phyloP scores from a whole-genome alignment of 1,140 invertebrate species.

The Steinernema khuongi region DNA sequence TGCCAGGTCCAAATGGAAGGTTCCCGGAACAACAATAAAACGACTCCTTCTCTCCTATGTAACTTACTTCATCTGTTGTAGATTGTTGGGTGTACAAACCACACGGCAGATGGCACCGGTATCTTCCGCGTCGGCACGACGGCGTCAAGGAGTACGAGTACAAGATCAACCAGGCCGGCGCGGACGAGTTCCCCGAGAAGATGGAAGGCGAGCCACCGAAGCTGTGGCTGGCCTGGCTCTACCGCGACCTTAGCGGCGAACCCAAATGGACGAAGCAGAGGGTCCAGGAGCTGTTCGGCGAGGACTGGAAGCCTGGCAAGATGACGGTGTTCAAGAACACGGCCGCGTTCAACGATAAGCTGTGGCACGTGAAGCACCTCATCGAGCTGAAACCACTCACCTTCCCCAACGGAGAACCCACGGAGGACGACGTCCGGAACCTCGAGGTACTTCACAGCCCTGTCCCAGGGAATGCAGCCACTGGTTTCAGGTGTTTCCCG shows the following conservation, averaged over 20 bases:
- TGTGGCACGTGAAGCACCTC: slow-evolving; percentile 56
- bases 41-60: not conserved
- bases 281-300: slow-evolving; percentile 47
- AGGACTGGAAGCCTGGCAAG: slow-evolving; percentile 41
- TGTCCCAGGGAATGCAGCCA: not conserved
- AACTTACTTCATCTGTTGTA: slow-evolving; percentile 4
- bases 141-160: slow-evolving; percentile 41
- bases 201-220: slow-evolving; percentile 47
- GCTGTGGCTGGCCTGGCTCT: slow-evolving; percentile 54
- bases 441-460: slow-evolving; percentile 24
- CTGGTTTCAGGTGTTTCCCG: slow-evolving; percentile 33
- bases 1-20: not conserved
- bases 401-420: slow-evolving; percentile 56
- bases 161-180: slow-evolving; percentile 35
- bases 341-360: slow-evolving; percentile 41
- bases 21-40: not conserved
- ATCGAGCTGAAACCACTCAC: slow-evolving; percentile 50
- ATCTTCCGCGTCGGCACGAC: slow-evolving; percentile 51
- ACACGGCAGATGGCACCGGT: slow-evolving; percentile 48
- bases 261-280: slow-evolving; percentile 37
- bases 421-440: slow-evolving; percentile 38
- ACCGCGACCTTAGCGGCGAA: slow-evolving; percentile 34
- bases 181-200: slow-evolving; percentile 41
- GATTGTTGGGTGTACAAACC: slow-evolving; percentile 46
- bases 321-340: slow-evolving; percentile 56